A percentile compares a stretch with the other conserved stretches of the same genome.
Evolutionary conservation across 2,113 vertebrate genomes (phyloP).

Genomic region (Geococcyx californianus): DNA sequence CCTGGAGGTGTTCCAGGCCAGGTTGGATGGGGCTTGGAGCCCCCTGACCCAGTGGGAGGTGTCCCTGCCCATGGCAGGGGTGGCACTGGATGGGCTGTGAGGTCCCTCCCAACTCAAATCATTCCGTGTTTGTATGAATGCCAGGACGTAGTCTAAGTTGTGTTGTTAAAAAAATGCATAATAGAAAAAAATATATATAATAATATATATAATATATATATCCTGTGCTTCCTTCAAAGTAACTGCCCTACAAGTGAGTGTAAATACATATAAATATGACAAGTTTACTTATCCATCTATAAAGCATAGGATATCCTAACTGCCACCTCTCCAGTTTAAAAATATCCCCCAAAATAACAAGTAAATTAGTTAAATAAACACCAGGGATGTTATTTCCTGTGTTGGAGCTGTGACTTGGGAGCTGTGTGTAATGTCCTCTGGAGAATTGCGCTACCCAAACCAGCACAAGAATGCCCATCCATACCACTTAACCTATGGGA

Average conservation of each 20-base stretch:
- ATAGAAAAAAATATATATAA: neutral
- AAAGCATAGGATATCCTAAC: neutral
- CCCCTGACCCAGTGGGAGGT: too few species aligned
- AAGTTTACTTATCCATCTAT: neutral
- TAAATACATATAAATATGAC: accelerated
- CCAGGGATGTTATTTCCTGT: neutral
- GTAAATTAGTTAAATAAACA: neutral
- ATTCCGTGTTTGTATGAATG: too few species aligned
- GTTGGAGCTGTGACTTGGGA: neutral
- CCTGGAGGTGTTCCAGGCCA: too few species aligned
- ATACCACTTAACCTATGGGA: neutral
- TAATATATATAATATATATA: too few species aligned
- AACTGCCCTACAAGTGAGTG: neutral
- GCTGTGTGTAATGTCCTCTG: neutral
- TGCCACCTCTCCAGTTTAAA: neutral
- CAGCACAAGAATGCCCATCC: neutral
- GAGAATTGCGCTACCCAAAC: neutral
- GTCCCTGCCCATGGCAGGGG: too few species aligned
- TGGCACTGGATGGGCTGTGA: too few species aligned
- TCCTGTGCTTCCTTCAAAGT: neutral
- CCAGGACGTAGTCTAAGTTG: neutral
- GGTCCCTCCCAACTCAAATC: too few species aligned
- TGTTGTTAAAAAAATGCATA: neutral
- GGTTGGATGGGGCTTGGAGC: too few species aligned
- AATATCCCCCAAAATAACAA: neutral